Percentiles rank a stretch among this genome's conserved stretches.
Evolutionary conservation across 2,113 vertebrate genomes (phyloP).

Genomic region (Brachirus orientalis): DNA sequence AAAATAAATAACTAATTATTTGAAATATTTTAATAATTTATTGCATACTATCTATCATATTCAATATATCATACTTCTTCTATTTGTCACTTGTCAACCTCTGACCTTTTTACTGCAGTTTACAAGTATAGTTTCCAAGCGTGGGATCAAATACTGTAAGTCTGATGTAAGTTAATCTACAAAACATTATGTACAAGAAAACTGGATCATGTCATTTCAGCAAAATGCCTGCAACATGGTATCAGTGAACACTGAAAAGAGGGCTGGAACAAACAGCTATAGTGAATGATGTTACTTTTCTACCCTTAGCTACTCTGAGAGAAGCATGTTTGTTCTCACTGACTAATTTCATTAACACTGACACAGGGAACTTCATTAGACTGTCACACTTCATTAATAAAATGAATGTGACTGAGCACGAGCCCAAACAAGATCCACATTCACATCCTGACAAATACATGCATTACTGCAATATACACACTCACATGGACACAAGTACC

Average conservation of each 20-base stretch:
- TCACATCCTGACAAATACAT: neutral
- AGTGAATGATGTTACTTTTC: conserved; percentile 35
- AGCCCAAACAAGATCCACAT: conserved; percentile 39
- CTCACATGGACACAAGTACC: conserved; percentile 17
- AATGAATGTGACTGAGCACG: conserved; percentile 46
- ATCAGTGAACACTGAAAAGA: conserved; percentile 1
- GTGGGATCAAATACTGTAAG: too few relatives aligned
- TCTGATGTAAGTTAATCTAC: neutral
- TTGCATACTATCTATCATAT: too few relatives aligned
- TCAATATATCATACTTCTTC: too few relatives aligned
- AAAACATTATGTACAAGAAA: conserved; percentile 10
- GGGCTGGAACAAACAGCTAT: conserved; percentile 1
- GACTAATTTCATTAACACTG: conserved; percentile 70
- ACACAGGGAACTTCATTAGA: conserved; percentile 65
- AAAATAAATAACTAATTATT: too few relatives aligned
- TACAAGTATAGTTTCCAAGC: too few relatives aligned
- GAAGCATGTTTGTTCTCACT: conserved; percentile 50
- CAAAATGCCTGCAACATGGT: conserved; percentile 7
- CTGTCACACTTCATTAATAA: conserved; percentile 59
- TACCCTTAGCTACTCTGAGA: conserved; percentile 43
- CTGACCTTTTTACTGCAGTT: too few relatives aligned
- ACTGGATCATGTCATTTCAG: neutral
- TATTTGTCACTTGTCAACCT: too few relatives aligned
- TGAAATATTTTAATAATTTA: too few relatives aligned
- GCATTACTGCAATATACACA: conserved; percentile 1